phyloP scores from a whole-genome alignment of 1,140 invertebrate genomes.

The Oscheius sp. region DNA sequence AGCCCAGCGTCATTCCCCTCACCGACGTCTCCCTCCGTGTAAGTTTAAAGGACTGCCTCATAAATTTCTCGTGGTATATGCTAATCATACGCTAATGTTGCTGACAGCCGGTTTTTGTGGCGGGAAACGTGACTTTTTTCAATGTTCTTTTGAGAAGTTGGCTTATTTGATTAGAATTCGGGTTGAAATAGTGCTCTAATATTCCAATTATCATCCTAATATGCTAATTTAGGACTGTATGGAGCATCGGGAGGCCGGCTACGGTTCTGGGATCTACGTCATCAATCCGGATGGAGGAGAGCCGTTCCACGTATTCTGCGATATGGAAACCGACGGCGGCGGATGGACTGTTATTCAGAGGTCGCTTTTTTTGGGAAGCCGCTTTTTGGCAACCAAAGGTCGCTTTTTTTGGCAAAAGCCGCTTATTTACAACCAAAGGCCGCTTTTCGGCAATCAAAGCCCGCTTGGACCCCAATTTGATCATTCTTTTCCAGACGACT shows the following conservation, averaged over 20 bases:
- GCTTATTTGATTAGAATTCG: not conserved
- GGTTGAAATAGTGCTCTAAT: no score
- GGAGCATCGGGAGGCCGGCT: not conserved
- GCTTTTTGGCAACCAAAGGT: no score
- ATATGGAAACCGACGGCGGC: constrained; percentile 11
- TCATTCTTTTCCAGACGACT: no score
- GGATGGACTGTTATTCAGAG: constrained; percentile 12
- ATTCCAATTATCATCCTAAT: not conserved
- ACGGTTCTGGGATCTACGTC: constrained; percentile 1
- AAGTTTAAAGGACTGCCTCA: no score
- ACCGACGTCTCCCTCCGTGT: no score
- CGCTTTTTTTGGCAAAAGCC: not conserved
- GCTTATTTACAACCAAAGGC: not conserved
- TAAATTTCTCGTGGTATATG: no score
- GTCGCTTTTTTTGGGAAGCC: not conserved
- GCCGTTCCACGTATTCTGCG: not conserved
- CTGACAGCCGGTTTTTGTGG: no score
- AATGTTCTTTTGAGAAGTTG: not conserved
- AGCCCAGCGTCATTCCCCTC: no score
- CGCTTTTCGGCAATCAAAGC: not conserved
- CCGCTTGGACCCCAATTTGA: not conserved
- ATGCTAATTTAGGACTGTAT: not conserved
- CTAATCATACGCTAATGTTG: no score
- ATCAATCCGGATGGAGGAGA: not conserved
- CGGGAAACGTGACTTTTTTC: no score